Evolutionary conservation across 2,797 vertebrate species (phyloP).

Genomic region (Podarcis lilfordi): DNA sequence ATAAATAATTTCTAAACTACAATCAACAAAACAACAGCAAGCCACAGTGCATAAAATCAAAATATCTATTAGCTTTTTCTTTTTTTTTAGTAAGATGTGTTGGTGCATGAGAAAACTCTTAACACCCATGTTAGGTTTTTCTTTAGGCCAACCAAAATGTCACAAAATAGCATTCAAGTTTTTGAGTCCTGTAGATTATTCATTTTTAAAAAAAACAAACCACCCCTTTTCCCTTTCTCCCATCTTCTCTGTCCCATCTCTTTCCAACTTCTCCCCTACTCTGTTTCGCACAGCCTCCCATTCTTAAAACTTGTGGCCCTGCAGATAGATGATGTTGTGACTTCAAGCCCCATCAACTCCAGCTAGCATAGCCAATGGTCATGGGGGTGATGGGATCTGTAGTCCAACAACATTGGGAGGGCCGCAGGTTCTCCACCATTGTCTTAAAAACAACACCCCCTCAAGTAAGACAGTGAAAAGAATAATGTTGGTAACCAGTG

Average conservation of each 20-base stretch:
- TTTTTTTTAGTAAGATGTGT: background rate
- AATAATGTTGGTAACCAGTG: background rate
- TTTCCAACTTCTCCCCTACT: background rate
- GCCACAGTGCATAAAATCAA: no score
- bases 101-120: background rate
- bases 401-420: background rate
- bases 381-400: background rate
- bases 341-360: no score
- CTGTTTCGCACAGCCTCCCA: background rate
- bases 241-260: background rate
- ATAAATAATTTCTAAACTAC: no score
- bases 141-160: background rate
- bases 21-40: no score
- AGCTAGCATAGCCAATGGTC: no score
- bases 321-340: no score
- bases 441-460: background rate
- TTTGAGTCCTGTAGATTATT: background rate
- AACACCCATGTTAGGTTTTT: background rate
- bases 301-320: no score
- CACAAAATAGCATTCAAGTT: background rate
- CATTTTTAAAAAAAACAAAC: background rate
- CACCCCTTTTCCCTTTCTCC: background rate
- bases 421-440: no score
- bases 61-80: background rate
- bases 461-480: background rate